Percentiles rank a stretch among this genome's conserved stretches.
phyloP scores from a whole-genome alignment of 1,140 invertebrate species.

The Brachionus angularis region DNA sequence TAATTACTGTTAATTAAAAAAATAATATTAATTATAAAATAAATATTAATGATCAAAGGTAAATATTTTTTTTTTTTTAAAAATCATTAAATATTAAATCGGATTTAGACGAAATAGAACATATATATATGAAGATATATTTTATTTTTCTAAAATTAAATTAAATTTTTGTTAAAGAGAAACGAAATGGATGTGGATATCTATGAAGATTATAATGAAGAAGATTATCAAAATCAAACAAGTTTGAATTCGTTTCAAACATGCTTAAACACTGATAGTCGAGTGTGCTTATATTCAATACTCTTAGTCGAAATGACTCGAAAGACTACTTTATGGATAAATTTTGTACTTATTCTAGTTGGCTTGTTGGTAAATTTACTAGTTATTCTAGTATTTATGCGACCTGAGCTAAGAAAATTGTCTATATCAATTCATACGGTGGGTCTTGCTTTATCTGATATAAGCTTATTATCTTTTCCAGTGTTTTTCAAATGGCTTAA shows the following conservation, averaged over 20 bases:
- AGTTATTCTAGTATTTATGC: conserved; percentile 9
- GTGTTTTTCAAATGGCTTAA: conserved; percentile 17
- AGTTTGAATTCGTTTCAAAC: conserved; percentile 4
- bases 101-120: too few species aligned
- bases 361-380: conserved; percentile 18
- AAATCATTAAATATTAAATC: too few species aligned
- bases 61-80: too few species aligned
- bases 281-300: not conserved
- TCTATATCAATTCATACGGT: conserved; percentile 38
- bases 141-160: too few species aligned
- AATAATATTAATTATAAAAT: too few species aligned
- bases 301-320: conserved; percentile 12
- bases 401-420: conserved; percentile 20
- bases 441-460: conserved; percentile 20
- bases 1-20: too few species aligned
- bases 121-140: too few species aligned
- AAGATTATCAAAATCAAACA: conserved; percentile 6
- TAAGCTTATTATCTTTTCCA: not conserved
- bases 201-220: too few species aligned
- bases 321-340: conserved; percentile 19
- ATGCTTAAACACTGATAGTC: not conserved
- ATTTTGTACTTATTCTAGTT: conserved; percentile 28
- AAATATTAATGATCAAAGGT: too few species aligned
- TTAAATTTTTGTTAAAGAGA: too few species aligned
- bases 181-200: too few species aligned